phyloP scores from a whole-genome alignment of 2,113 vertebrate species.

The Corvus hawaiiensis region DNA sequence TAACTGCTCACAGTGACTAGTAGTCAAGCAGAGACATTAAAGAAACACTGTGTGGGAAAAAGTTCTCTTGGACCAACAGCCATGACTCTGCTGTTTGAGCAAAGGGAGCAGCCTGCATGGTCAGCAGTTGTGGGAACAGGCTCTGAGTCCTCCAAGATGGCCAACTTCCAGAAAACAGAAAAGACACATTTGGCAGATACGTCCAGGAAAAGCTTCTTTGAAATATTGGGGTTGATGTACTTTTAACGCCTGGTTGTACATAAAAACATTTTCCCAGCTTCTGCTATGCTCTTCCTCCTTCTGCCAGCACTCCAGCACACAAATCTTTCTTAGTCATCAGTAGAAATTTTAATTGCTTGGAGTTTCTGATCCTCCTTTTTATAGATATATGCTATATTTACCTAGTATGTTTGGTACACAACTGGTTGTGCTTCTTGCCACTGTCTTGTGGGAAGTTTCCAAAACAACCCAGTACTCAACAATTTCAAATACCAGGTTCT shows the following conservation, averaged over 20 bases:
- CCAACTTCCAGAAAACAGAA: neutral
- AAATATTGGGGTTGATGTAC: neutral
- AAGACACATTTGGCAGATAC: neutral
- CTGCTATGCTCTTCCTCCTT: neutral
- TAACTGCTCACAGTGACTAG: neutral
- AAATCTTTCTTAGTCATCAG: neutral
- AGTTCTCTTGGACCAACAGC: neutral
- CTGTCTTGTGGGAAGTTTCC: neutral
- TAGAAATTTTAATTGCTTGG: neutral
- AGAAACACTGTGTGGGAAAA: neutral
- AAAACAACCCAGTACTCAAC: neutral
- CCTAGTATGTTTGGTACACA: neutral
- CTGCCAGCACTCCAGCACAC: neutral
- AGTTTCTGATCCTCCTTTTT: neutral
- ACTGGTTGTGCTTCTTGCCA: neutral
- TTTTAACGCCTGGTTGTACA: neutral
- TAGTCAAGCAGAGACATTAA: neutral
- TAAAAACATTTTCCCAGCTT: neutral
- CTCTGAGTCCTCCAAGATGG: neutral
- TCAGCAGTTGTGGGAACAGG: neutral
- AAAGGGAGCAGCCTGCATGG: neutral
- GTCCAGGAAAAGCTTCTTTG: neutral
- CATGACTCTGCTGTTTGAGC: neutral
- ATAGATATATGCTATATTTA: neutral
- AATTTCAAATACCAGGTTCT: neutral